These are phyloP conservation scores for Rhinopomastus cyanomelas DNA, from an alignment of 2,113 vertebrate genomes.

Conservation along the genomic window DNA sequence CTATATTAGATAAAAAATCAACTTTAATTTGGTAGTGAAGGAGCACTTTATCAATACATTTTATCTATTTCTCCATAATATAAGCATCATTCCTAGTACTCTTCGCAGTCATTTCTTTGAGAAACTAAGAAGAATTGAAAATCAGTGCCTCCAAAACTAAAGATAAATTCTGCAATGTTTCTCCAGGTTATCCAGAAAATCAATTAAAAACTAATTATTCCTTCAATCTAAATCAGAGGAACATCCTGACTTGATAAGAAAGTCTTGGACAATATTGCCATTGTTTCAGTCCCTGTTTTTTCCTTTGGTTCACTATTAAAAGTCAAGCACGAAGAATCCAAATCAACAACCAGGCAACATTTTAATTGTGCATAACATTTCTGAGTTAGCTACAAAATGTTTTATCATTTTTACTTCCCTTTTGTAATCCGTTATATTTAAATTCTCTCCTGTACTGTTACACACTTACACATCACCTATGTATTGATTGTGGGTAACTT, in stretches of 20 bases:
- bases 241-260: neutral
- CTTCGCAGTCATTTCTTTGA: neutral
- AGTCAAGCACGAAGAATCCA: neutral
- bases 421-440: neutral
- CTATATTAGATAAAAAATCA: neutral
- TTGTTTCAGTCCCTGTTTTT: neutral
- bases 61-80: neutral
- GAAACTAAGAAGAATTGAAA: neutral
- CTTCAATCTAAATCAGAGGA: neutral
- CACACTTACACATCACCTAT: neutral
- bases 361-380: neutral
- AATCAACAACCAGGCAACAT: neutral
- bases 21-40: neutral
- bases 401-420: neutral
- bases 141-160: neutral
- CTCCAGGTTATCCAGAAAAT: neutral
- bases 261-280: neutral
- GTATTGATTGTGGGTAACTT: neutral
- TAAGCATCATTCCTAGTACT: neutral
- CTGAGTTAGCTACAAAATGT: neutral
- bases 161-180: neutral
- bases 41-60: neutral
- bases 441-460: neutral
- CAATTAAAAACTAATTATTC: neutral
- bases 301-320: neutral